These are phyloP conservation scores for Noctua janthina DNA, from an alignment of 2,888 invertebrate species.

Conservation along the genomic window DNA sequence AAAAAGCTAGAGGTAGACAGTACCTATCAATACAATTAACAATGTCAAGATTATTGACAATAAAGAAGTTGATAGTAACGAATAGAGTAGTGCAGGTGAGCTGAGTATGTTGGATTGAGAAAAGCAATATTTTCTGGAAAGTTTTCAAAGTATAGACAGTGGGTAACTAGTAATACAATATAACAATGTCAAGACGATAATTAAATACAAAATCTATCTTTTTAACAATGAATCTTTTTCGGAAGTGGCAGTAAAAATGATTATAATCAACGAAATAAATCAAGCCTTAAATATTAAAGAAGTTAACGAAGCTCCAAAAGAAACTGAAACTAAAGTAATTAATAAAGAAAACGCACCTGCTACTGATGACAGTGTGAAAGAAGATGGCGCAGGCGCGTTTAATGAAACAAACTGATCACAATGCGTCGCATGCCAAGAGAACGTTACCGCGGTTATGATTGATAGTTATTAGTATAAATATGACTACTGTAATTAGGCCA, in stretches of 20 bases:
- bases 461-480: constrained; percentile 84
- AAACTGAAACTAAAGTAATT: constrained; percentile 25
- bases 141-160: background rate
- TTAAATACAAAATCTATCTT: background rate
- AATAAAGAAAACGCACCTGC: constrained; percentile 71
- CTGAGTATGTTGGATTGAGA: background rate
- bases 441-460: constrained; percentile 81
- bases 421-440: constrained; percentile 70
- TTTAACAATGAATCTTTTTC: background rate
- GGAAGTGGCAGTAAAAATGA: background rate
- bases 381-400: constrained; percentile 71
- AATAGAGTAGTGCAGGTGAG: background rate
- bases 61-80: background rate
- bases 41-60: background rate
- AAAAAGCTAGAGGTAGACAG: too few species aligned
- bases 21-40: background rate
- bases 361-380: constrained; percentile 57
- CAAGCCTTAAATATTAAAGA: background rate
- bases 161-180: too few species aligned
- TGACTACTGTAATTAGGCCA: constrained; percentile 84
- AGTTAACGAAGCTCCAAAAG: constrained; percentile 3
- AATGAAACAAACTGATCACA: constrained; percentile 74
- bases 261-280: background rate
- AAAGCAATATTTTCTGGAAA: background rate
- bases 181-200: background rate